Percentiles rank a stretch among this genome's conserved stretches.
phyloP scores from a whole-genome alignment of 64 coral and sea anemone genomes.

The Platygyra sinensis region DNA sequence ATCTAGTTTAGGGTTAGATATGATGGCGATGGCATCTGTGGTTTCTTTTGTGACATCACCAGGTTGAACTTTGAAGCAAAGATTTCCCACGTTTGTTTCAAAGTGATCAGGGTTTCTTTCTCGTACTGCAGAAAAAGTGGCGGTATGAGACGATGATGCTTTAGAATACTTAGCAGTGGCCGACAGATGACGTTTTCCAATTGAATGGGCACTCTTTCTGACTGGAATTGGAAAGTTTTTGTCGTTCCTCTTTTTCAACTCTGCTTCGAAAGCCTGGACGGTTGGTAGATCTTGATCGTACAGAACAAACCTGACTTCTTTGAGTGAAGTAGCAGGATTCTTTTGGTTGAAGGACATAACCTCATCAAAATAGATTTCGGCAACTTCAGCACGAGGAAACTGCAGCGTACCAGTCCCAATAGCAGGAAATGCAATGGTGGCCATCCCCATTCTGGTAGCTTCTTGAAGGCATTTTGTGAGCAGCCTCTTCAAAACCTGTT shows the following conservation, averaged over 20 bases:
- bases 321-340: not conserved
- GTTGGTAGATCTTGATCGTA: constrained; percentile 55
- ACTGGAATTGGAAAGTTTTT: not conserved
- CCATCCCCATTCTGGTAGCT: constrained; percentile 29
- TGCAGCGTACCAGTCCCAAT: constrained; percentile 70
- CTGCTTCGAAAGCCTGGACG: constrained; percentile 63
- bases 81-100: constrained; percentile 19
- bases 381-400: constrained; percentile 62
- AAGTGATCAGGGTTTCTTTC: constrained; percentile 27
- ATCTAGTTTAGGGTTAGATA: constrained; percentile 57
- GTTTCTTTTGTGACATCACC: constrained; percentile 65
- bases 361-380: constrained; percentile 66
- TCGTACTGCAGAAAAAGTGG: not conserved
- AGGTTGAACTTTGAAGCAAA: constrained; percentile 49
- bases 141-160: not conserved
- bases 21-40: constrained; percentile 61
- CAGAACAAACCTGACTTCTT: constrained; percentile 52
- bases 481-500: not conserved
- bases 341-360: constrained; percentile 23
- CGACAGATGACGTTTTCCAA: not conserved
- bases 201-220: not conserved
- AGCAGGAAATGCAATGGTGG: constrained; percentile 54
- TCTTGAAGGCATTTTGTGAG: constrained; percentile 29
- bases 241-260: constrained; percentile 19
- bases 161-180: not conserved